phyloP scores from a whole-genome alignment of 2,113 vertebrate genomes.

The Platysteira castanea region DNA sequence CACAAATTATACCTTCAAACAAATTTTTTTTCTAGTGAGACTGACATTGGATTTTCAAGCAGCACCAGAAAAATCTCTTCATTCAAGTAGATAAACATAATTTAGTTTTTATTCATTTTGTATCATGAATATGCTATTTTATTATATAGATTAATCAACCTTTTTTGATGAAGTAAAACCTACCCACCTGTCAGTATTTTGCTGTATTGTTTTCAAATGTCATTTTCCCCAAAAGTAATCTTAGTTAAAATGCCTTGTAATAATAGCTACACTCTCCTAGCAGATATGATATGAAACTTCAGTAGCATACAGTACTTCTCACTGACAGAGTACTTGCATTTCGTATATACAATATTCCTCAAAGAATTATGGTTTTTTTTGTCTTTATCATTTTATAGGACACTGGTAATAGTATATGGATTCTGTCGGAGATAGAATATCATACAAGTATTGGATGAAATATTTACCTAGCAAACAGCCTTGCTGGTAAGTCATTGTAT shows the following conservation, averaged over 20 bases:
- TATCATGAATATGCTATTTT: background rate
- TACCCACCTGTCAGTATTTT: background rate
- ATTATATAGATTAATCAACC: background rate
- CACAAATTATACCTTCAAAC: background rate
- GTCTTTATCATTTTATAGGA: background rate
- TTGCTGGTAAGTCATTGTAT: background rate
- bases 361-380: background rate
- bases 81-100: background rate
- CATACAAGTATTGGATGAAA: background rate
- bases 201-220: background rate
- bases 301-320: background rate
- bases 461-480: background rate
- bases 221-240: background rate
- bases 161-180: background rate
- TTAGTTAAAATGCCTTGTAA: background rate
- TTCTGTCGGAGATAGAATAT: background rate
- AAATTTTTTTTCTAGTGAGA: background rate
- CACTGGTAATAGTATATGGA: background rate
- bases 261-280: background rate
- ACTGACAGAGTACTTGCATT: background rate
- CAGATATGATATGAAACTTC: background rate
- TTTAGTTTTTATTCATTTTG: background rate
- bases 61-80: background rate
- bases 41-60: background rate
- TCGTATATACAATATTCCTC: background rate